A percentile compares a stretch with the other conserved stretches of the same genome.
phyloP scores from a whole-genome alignment of 2,888 invertebrate species.

The Heliconius ethilla region DNA sequence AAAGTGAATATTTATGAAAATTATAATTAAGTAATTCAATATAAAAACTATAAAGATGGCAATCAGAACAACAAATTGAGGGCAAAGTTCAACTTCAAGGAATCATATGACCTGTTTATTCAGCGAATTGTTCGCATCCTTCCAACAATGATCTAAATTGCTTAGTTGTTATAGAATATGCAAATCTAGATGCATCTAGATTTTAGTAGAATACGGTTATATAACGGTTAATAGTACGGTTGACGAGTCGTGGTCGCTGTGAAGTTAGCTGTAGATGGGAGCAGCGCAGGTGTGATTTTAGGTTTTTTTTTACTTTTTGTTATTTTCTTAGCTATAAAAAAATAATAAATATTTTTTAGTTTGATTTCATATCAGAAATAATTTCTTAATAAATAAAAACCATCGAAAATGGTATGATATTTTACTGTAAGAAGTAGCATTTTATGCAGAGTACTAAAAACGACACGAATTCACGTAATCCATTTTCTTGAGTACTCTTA shows the following conservation, averaged over 20 bases:
- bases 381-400: not conserved
- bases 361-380: not conserved
- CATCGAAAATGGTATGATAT: not conserved
- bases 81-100: conserved; percentile 23
- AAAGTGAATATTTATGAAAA: not conserved
- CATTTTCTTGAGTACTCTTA: not conserved
- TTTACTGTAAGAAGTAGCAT: not conserved
- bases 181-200: conserved; percentile 39
- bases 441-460: not conserved
- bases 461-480: not conserved
- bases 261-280: not conserved
- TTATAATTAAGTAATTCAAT: not conserved
- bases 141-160: conserved; percentile 40
- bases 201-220: conserved; percentile 4
- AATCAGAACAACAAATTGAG: conserved; percentile 26
- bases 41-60: not conserved
- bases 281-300: no score
- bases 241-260: no score
- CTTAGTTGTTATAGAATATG: conserved; percentile 19
- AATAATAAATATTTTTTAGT: no score
- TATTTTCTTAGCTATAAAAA: no score
- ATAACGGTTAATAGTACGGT: not conserved
- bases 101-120: conserved; percentile 33
- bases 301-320: no score
- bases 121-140: conserved; percentile 55